Base-by-base conservation (phyloP, 2,888 invertebrate species). In the Chloroclysta siterata region DNA sequence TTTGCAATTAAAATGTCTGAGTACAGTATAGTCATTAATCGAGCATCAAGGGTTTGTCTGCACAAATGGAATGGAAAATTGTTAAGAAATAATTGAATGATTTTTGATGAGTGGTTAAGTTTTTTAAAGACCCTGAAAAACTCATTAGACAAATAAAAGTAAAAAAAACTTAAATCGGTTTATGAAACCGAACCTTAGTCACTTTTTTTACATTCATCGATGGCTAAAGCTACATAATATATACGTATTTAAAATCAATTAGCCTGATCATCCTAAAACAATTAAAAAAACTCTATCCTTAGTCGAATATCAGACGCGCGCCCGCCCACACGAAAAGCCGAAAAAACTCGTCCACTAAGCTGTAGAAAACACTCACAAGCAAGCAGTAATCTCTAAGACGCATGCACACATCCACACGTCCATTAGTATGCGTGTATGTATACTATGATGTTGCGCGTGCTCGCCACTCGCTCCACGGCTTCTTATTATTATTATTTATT, bases 401-500 rank as follows among this genome's bases (percentile, higher is more conserved):
- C 70, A 77, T 82, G 68, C 89, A 86, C 87, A 89, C 87, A 84
- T 39, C 15, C 46, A 44, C 57, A 39, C 60, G 72, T 65, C 84
- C 82, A 89, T 89, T 88, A 89, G 89, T 89, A 88, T 87, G 88
- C 83, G 85, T 84, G 82, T 78, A 82, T 44, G 82, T 78, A 82
- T 39, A 39, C 36, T 36, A 36, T 81, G 81, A 81, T 81, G 85
- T 80, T 90, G 85, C 92, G 92, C 91, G 92, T 91, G 93, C 91
- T 89, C 84, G 89, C 88, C 90, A 87, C 91, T 91, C 91, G 92
- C 85, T 90, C 89, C 87, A 84, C 89, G 88, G 90, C 92, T 91
- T 89, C 90, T 92, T 93, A 88, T 91, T 92, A 91, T 90, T 90
- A 90, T 93, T 92, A 92, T 92, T 92, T 92, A 92, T 93, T 88